Percentiles rank a stretch among this genome's conserved stretches.
Evolutionary conservation across 2,113 vertebrate genomes (phyloP).

Genomic region (Carollia perspicillata): DNA sequence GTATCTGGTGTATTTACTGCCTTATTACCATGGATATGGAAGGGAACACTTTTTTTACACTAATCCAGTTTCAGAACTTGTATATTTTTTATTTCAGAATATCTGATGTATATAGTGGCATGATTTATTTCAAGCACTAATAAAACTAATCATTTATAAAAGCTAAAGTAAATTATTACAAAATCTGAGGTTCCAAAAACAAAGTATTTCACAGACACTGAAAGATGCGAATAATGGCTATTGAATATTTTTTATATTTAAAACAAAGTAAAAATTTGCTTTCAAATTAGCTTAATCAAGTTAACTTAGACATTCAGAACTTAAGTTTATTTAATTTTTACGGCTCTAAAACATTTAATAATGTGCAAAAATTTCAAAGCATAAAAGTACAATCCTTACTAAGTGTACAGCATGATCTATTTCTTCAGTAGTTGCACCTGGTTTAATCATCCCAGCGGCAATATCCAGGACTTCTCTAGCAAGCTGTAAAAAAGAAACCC

Average conservation of each 20-base stretch:
- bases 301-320: background rate
- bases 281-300: background rate
- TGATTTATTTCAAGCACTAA: background rate
- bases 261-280: conserved; percentile 28
- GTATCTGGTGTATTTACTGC: background rate
- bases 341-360: background rate
- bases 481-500: conserved; percentile 84
- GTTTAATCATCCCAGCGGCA: conserved; percentile 94
- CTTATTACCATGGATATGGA: background rate
- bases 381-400: conserved; percentile 82
- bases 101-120: background rate
- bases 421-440: conserved; percentile 96
- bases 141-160: background rate
- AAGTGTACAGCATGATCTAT: conserved; percentile 97
- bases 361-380: background rate
- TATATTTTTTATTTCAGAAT: conserved; percentile 15
- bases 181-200: conserved; percentile 18
- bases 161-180: background rate
- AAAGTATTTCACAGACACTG: background rate
- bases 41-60: background rate
- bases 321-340: background rate
- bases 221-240: background rate
- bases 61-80: background rate
- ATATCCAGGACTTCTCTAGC: conserved; percentile 97
- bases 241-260: background rate